Conservation (phyloP, 2,113 vertebrate genomes). For the Geococcyx californianus region DNA sequence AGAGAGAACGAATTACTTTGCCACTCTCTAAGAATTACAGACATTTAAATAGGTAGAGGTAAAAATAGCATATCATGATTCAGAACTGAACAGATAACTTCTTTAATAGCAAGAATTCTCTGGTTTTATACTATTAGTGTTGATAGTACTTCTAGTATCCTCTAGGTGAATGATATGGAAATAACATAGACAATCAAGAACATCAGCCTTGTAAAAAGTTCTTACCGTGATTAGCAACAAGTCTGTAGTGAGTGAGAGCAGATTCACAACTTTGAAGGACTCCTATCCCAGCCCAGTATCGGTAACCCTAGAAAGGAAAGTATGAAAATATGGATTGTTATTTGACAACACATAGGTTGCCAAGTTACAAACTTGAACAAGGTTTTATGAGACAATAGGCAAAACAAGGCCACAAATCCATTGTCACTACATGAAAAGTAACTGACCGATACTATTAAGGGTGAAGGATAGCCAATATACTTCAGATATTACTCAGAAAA, state of each 20-base stretch:
- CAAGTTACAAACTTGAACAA: background rate
- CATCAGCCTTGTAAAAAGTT: background rate
- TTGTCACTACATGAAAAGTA: background rate
- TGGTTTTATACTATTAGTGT: background rate
- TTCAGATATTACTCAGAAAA: background rate
- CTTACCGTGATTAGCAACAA: constrained; percentile 95
- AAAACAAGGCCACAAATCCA: background rate
- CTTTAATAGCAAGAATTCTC: background rate
- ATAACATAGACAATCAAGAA: background rate
- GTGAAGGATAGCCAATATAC: background rate
- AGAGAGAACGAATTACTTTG: background rate
- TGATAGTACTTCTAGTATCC: background rate
- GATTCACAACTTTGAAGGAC: constrained; percentile 98
- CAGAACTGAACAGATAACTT: background rate
- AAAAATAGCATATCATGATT: background rate
- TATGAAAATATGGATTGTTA: background rate
- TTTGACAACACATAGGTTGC: background rate
- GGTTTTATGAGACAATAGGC: background rate
- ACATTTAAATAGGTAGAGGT: background rate
- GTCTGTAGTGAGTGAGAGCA: constrained; percentile 93
- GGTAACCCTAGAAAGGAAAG: constrained; percentile 85
- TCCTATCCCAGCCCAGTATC: constrained; percentile 96
- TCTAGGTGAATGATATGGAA: background rate
- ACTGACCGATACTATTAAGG: background rate
- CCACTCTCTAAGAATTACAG: background rate